Percentiles rank a stretch among this genome's conserved stretches.
phyloP scores from a whole-genome alignment of 2,797 vertebrate species.

The Serranus cabrilla region DNA sequence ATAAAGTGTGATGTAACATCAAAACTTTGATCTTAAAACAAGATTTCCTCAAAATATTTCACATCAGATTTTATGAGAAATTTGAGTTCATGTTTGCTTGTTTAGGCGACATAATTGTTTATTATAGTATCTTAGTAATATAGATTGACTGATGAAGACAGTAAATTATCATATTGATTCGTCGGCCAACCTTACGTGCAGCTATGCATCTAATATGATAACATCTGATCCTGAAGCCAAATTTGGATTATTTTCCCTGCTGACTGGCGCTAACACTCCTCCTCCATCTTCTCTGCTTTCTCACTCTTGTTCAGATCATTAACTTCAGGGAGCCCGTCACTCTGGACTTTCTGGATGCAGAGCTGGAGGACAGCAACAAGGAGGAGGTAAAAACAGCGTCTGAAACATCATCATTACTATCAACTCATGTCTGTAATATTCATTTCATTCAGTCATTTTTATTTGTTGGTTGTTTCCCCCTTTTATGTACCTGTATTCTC shows the following conservation, averaged over 20 bases:
- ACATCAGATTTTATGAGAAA: no score
- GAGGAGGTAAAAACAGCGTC: constrained; percentile 88
- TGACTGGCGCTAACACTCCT: constrained; percentile 17
- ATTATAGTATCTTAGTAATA: no score
- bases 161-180: no score
- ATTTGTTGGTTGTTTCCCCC: constrained; percentile 3
- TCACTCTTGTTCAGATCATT: constrained; percentile 87
- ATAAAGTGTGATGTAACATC: no score
- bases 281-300: constrained; percentile 14
- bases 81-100: no score
- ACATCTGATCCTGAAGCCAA: background rate
- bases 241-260: constrained; percentile 14
- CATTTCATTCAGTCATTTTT: background rate
- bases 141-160: no score
- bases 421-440: background rate
- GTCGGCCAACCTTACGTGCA: no score
- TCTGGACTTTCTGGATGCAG: constrained; percentile 96
- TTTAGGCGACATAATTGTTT: no score
- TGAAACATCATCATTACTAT: background rate
- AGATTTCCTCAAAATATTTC: no score
- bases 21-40: no score
- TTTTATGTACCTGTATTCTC: background rate
- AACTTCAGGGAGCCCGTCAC: constrained; percentile 97
- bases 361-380: constrained; percentile 95
- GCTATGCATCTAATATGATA: background rate